Percentiles rank a stretch among this genome's conserved stretches.
These are phyloP conservation scores for Chymomyza costata DNA, from an alignment of 1,140 invertebrate species.

Conservation along the genomic window DNA sequence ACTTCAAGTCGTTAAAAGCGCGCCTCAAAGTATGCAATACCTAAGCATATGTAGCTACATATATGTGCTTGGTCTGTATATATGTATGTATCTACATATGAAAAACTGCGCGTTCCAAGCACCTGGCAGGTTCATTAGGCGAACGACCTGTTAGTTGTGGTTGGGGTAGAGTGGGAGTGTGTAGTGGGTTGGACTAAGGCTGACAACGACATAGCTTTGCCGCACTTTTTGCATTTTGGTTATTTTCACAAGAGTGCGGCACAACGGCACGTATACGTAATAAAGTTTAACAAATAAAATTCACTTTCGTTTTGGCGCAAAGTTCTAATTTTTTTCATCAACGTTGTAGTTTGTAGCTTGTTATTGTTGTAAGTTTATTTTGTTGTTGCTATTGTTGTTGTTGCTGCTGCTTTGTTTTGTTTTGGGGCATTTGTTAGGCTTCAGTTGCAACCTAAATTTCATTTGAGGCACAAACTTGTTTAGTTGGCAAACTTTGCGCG, in stretches of 20 bases:
- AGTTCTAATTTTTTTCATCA: constrained; percentile 71
- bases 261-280: constrained; percentile 70
- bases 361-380: constrained; percentile 4
- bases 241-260: constrained; percentile 65
- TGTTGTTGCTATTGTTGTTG: constrained; percentile 33
- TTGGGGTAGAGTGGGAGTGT: neutral
- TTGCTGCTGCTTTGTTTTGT: constrained; percentile 41
- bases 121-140: constrained; percentile 59
- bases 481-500: constrained; percentile 73
- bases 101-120: constrained; percentile 29
- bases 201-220: neutral
- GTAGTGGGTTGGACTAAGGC: neutral
- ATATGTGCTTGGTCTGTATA: constrained; percentile 20
- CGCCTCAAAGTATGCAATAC: constrained; percentile 54
- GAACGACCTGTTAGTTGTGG: constrained; percentile 39
- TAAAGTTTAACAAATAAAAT: constrained; percentile 73
- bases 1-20: constrained; percentile 54
- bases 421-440: constrained; percentile 62
- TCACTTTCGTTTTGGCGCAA: constrained; percentile 63
- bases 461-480: constrained; percentile 72
- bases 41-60: no score
- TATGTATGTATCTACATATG: no score
- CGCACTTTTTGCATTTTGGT: constrained; percentile 67
- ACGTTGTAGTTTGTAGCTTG: no score
- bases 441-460: constrained; percentile 73